These are phyloP conservation scores for Hydractinia symbiolongicarpus DNA, from an alignment of 30 jellyfish, hydroid and myxozoan genomes.

Conservation along the genomic window DNA sequence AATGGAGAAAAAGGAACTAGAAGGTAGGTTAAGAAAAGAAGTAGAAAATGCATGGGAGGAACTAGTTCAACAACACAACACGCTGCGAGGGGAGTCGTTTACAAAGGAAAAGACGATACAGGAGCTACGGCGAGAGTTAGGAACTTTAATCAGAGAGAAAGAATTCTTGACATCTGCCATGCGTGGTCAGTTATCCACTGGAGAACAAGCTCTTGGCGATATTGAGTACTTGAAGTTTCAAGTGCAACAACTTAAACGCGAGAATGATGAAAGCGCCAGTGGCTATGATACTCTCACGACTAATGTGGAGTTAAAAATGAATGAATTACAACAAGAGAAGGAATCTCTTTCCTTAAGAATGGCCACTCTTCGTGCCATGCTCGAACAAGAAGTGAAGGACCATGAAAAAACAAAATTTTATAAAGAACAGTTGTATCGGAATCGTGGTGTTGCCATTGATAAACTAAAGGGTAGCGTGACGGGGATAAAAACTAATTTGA, in stretches of 20 bases:
- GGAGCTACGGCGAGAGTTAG: constrained; percentile 39
- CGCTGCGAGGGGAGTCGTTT: constrained; percentile 16
- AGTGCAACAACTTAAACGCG: constrained; percentile 30
- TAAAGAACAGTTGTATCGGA: constrained; percentile 20
- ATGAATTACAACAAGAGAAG: constrained; percentile 9
- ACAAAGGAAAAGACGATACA: constrained; percentile 12
- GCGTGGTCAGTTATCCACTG: constrained; percentile 31
- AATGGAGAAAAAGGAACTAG: constrained; percentile 48
- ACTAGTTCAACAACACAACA: constrained; percentile 8
- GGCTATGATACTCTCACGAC: not conserved
- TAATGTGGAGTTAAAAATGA: not conserved
- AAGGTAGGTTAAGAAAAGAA: constrained; percentile 28
- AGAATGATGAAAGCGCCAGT: constrained; percentile 19
- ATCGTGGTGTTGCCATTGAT: constrained; percentile 1
- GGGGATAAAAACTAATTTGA: constrained; percentile 10
- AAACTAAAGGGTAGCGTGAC: constrained; percentile 12
- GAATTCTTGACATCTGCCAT: constrained; percentile 33
- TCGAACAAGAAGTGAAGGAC: constrained; percentile 41
- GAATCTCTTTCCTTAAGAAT: not conserved
- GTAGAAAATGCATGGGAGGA: constrained; percentile 28
- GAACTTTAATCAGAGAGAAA: constrained; percentile 29
- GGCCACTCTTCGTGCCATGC: constrained; percentile 43
- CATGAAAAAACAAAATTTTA: constrained; percentile 27
- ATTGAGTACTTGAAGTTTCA: constrained; percentile 23
- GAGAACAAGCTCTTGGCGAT: not conserved